Evolutionary conservation across 2,113 vertebrate species (phyloP).

Genomic region (Sorex araneus): DNA sequence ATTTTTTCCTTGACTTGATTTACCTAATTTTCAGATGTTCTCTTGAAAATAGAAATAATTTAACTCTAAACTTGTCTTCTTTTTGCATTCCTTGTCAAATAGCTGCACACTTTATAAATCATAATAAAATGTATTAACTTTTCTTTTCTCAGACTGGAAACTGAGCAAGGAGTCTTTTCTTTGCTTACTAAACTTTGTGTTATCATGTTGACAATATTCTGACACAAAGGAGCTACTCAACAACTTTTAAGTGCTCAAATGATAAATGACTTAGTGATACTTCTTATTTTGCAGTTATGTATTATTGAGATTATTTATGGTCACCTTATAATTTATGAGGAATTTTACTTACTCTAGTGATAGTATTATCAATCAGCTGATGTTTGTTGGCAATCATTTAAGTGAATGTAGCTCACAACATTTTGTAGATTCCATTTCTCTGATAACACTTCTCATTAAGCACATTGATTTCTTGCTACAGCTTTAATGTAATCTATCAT

Average conservation of each 20-base stretch:
- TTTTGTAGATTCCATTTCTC: slow-evolving; percentile 64
- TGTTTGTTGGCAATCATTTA: slow-evolving; percentile 56
- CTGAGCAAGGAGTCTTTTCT: not conserved
- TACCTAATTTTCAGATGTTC: too few relatives aligned
- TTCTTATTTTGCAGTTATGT: not conserved
- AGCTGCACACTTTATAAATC: not conserved
- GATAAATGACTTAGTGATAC: not conserved
- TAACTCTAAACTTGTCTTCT: not conserved
- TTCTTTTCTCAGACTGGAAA: not conserved
- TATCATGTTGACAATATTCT: not conserved
- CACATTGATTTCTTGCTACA: slow-evolving; percentile 59
- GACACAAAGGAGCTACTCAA: not conserved
- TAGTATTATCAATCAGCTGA: slow-evolving; percentile 21
- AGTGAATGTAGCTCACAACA: slow-evolving; percentile 35
- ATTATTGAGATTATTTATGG: not conserved
- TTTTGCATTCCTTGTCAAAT: not conserved
- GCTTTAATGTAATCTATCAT: slow-evolving; percentile 62
- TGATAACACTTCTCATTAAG: slow-evolving; percentile 69
- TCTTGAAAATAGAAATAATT: too few relatives aligned
- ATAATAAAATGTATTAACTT: not conserved
- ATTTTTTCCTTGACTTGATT: too few relatives aligned
- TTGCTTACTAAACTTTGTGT: not conserved
- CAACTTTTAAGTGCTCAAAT: not conserved
- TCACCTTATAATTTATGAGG: not conserved
- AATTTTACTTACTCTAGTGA: slow-evolving; percentile 10